Conservation (phyloP, 2,797 vertebrate genomes). For the Columba guinea region DNA sequence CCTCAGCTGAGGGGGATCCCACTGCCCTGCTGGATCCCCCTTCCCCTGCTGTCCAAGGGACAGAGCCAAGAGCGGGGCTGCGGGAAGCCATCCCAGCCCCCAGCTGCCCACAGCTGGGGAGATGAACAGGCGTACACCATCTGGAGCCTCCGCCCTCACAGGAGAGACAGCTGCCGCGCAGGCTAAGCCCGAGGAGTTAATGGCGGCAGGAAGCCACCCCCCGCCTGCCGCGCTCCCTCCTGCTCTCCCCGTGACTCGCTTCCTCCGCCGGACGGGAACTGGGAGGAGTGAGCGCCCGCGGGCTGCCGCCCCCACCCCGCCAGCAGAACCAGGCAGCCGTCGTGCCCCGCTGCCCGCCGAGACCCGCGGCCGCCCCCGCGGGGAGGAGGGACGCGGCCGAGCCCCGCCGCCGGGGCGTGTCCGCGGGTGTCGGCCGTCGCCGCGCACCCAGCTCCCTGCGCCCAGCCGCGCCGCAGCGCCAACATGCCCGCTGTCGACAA, state of each 20-base stretch:
- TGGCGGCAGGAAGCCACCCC: neutral
- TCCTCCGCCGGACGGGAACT: constrained; percentile 57
- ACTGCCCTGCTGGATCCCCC: neutral
- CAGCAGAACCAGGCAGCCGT: neutral
- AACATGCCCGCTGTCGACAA: constrained; percentile 96
- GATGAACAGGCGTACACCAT: rapidly evolving
- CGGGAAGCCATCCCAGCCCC: rapidly evolving
- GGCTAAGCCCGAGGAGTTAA: neutral
- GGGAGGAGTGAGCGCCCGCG: constrained; percentile 28
- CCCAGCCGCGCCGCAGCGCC: constrained; percentile 38
- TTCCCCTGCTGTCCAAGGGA: too few species aligned
- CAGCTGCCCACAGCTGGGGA: neutral
- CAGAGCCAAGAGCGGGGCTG: too few species aligned
- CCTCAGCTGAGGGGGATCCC: neutral
- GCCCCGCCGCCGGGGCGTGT: constrained; percentile 55
- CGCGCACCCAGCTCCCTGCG: constrained; percentile 56
- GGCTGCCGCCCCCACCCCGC: neutral
- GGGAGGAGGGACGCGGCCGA: neutral
- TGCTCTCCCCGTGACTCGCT: constrained; percentile 28
- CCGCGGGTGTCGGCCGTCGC: neutral
- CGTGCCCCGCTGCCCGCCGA: neutral
- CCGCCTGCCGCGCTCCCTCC: neutral
- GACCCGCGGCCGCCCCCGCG: neutral
- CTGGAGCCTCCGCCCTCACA: rapidly evolving
- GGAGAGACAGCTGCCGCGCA: rapidly evolving